These are phyloP conservation scores for Dasypus novemcinctus DNA, from an alignment of 2,113 vertebrate genomes.

Conservation along the genomic window DNA sequence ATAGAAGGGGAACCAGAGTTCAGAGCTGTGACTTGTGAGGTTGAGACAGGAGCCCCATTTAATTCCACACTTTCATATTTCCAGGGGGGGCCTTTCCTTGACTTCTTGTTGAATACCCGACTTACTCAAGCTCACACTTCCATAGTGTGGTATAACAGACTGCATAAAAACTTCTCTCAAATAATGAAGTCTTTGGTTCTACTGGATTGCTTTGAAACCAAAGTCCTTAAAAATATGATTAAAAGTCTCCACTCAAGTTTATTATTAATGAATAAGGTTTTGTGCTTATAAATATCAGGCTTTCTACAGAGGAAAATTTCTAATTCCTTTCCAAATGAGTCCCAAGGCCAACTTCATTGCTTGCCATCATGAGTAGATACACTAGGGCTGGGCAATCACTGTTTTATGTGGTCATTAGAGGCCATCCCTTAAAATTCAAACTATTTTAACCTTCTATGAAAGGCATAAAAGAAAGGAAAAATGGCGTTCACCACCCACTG, in stretches of 20 bases:
- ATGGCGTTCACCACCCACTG: neutral
- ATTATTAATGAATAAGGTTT: slow-evolving; percentile 70
- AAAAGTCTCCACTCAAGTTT: slow-evolving; percentile 58
- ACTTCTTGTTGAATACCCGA: slow-evolving; percentile 4
- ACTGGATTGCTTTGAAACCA: slow-evolving; percentile 47
- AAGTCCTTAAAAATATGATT: slow-evolving; percentile 60
- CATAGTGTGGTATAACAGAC: slow-evolving; percentile 29
- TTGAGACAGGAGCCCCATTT: slow-evolving; percentile 29
- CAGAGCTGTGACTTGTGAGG: neutral
- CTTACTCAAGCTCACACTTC: slow-evolving; percentile 26
- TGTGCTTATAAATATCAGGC: slow-evolving; percentile 68
- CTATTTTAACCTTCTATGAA: slow-evolving; percentile 3
- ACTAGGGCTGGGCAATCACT: neutral
- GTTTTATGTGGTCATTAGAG: neutral
- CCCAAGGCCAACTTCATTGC: neutral
- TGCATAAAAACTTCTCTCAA: slow-evolving; percentile 48
- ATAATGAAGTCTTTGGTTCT: slow-evolving; percentile 71
- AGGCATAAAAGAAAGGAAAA: neutral
- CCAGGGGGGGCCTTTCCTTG: neutral
- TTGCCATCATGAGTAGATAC: neutral
- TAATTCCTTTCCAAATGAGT: slow-evolving; percentile 46
- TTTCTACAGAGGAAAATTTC: slow-evolving; percentile 51
- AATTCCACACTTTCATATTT: neutral
- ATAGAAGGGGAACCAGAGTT: slow-evolving; percentile 15
- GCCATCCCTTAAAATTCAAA: neutral